These are phyloP conservation scores for Tetraodon nigroviridis DNA, from an alignment of 2,113 vertebrate genomes.

Conservation along the genomic window DNA sequence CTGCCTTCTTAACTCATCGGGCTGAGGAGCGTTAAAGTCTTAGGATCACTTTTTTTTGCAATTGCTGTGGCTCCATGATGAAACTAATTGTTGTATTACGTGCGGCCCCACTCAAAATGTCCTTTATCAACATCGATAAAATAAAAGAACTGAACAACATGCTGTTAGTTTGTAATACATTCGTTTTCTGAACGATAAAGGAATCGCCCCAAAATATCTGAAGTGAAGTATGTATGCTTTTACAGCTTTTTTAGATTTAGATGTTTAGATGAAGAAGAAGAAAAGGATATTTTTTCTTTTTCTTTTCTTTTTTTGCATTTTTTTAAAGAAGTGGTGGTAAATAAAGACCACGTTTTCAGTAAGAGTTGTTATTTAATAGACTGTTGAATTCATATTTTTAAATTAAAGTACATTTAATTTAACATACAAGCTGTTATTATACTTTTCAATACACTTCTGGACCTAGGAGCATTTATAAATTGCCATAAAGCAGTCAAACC, in stretches of 20 bases:
- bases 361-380: no score
- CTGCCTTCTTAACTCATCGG: conserved; percentile 66
- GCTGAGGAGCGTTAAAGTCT: conserved; percentile 65
- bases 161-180: background rate
- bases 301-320: no score
- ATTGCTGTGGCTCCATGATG: conserved; percentile 62
- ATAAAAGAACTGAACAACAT: background rate
- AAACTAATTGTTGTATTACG: conserved; percentile 72
- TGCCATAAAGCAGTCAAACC: no score
- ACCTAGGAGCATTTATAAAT: no score
- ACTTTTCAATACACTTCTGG: background rate
- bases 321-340: no score
- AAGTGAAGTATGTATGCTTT: no score
- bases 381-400: background rate
- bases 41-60: conserved; percentile 60
- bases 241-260: no score
- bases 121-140: conserved; percentile 31
- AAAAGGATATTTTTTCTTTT: no score
- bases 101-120: conserved; percentile 32
- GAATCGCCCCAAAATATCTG: no score
- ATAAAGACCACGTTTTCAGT: no score
- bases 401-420: conserved; percentile 12
- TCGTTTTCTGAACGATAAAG: no score
- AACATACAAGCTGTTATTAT: background rate
- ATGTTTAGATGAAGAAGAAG: no score